phyloP scores from a whole-genome alignment of 2,888 invertebrate genomes.

The Rapana venosa region DNA sequence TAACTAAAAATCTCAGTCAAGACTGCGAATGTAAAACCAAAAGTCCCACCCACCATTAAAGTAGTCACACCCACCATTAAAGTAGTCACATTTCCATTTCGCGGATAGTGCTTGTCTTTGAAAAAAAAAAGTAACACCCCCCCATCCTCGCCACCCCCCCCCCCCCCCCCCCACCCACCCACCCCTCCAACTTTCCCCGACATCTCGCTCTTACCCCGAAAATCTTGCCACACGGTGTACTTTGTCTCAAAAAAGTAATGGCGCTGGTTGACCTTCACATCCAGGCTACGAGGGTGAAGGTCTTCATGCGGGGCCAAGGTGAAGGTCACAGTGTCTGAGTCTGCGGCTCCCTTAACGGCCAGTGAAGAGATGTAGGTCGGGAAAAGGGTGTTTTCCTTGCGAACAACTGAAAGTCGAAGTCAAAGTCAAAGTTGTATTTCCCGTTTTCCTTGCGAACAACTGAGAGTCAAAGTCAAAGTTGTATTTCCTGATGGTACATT shows the following conservation, averaged over 20 bases:
- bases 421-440: no score
- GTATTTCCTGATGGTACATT: neutral
- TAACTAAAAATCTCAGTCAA: no score
- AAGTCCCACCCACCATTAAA: no score
- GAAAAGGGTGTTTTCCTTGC: constrained; percentile 4
- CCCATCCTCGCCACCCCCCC: no score
- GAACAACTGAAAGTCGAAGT: neutral
- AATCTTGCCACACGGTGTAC: constrained; percentile 92
- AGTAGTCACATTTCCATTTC: no score
- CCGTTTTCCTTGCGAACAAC: neutral
- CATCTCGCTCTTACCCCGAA: constrained; percentile 77
- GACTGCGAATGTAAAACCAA: no score
- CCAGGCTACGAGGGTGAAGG: constrained; percentile 92
- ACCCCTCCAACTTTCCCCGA: neutral
- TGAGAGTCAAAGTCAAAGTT: no score
- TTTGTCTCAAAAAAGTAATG: constrained; percentile 92
- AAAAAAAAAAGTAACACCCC: neutral
- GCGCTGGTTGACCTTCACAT: constrained; percentile 92
- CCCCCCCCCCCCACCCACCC: neutral
- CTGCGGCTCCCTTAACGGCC: constrained; percentile 90
- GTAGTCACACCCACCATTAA: no score
- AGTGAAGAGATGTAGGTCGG: constrained; percentile 69
- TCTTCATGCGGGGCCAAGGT: constrained; percentile 91
- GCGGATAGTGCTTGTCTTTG: neutral
- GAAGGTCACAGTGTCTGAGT: constrained; percentile 89